These are phyloP conservation scores for Neelides folsomi DNA, from an alignment of 2,888 invertebrate genomes.

Conservation along the genomic window DNA sequence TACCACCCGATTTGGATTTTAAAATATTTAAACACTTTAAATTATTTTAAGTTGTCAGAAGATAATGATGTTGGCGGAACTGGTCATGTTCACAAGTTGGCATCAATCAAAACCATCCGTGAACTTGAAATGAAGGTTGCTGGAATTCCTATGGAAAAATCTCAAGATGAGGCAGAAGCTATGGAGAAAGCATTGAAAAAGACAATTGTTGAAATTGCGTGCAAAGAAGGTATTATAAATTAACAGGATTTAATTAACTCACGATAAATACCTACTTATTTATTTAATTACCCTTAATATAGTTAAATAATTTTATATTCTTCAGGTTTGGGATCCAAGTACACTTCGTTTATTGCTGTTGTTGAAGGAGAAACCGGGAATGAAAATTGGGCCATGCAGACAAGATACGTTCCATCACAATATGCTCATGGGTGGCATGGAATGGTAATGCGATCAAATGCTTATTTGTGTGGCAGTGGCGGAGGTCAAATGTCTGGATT, in stretches of 20 bases:
- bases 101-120: constrained; percentile 21
- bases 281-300: too few species aligned
- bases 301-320: background rate
- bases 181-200: constrained; percentile 13
- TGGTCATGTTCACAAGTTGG: constrained; percentile 24
- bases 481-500: too few species aligned
- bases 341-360: constrained; percentile 28
- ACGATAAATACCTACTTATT: too few species aligned
- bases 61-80: constrained; percentile 18
- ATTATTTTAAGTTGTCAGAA: constrained; percentile 2
- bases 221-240: constrained; percentile 25
- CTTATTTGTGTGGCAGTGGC: too few species aligned
- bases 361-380: constrained; percentile 8
- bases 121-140: constrained; percentile 24
- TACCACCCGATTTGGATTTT: too few species aligned
- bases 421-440: constrained; percentile 26
- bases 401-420: constrained; percentile 22
- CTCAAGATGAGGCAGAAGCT: background rate
- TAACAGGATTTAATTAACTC: too few species aligned
- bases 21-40: too few species aligned
- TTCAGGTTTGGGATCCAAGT: constrained; percentile 25
- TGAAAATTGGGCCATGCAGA: constrained; percentile 29
- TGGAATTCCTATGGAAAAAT: background rate
- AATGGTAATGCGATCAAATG: background rate
- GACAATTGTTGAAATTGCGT: constrained; percentile 20